Conservation (phyloP, 2,888 invertebrate species). For the Drosophila kanekoi region DNA sequence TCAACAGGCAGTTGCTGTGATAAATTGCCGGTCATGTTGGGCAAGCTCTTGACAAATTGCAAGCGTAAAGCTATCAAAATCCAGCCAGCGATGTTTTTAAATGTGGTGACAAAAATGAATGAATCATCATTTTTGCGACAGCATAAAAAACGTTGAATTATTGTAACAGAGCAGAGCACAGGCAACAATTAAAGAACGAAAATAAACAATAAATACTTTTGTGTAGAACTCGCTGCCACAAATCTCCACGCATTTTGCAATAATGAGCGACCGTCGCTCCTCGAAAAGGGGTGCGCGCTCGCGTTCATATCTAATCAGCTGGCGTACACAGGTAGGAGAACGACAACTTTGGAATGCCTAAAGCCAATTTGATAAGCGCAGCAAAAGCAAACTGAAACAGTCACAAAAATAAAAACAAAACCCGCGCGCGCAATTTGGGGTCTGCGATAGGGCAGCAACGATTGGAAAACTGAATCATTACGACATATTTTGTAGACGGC, state of each 20-base stretch:
- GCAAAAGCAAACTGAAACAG: conserved; percentile 19
- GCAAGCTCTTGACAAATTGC: conserved; percentile 72
- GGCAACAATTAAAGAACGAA: not conserved
- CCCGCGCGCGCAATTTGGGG: conserved; percentile 38
- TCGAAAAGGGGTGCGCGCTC: conserved; percentile 50
- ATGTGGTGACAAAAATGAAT: conserved; percentile 78
- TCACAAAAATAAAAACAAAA: conserved; percentile 30
- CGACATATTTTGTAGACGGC: conserved; percentile 49
- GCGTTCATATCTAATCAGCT: conserved; percentile 52
- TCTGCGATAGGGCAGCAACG: conserved; percentile 37
- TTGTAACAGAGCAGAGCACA: conserved; percentile 11
- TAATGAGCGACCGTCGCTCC: conserved; percentile 4
- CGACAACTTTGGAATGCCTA: conserved; percentile 69
- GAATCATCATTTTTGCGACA: conserved; percentile 77
- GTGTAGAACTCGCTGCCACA: conserved; percentile 10
- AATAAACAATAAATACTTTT: conserved; percentile 2
- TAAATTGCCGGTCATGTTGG: conserved; percentile 65
- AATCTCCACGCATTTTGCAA: conserved; percentile 27
- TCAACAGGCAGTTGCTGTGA: conserved; percentile 48
- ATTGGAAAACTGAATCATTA: conserved; percentile 72
- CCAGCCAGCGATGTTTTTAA: conserved; percentile 48
- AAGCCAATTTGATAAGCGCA: conserved; percentile 56
- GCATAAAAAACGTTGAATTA: conserved; percentile 48
- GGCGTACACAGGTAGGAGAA: conserved; percentile 33
- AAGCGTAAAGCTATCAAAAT: conserved; percentile 71